Evolutionary conservation across 2,888 invertebrate species (phyloP), one percentile per base, ranked within the genome.

Genomic region (Linnaemya tessellans): DNA sequence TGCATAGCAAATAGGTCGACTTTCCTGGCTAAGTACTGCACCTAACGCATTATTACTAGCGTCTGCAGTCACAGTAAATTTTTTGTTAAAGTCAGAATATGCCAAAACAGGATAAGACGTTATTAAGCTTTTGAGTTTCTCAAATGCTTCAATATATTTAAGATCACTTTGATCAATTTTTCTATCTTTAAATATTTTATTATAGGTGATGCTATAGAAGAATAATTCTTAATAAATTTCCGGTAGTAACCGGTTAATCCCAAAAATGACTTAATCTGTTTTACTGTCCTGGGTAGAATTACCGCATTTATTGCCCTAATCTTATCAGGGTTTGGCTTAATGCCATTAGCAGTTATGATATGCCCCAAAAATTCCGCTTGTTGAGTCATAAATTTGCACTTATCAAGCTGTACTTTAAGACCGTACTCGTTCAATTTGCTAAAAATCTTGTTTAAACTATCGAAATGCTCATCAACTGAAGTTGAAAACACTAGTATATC

Each of bases 221-320:
- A 62, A 20, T 62, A 62, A 41, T 62, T 62, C 20, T 38, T 62
- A 20, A 41, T 20, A 10, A 41, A 62, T 41, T 20, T 41, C 20
- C 60, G 5, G 10, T 54, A 54, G 22, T 22, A 54, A 11, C 22
- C 54, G 3, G 54, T 54, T 8, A 22, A 11, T 3, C 62, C 62
- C 20, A 62, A 41, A 62, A 62, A 41, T 20, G 11, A 62, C 13
- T 62, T 62, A 0, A 62, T 62, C 7, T 62, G 15, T 15, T 62
- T 62, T 5, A 62, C 41, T 13, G 62, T 62, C 8, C 56, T 1
- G 1, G 56, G 56, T 1, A 56, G 0, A 46, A n/a, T 15, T n/a
- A 46, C n/a, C 15, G 4, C n/a, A 15, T 46, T 46, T n/a, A 46
- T 46, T 46, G 46, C n/a, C 15, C n/a, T n/a, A n/a, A 46, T n/a